Evolutionary conservation across 2,113 vertebrate species (phyloP), one percentile per base, ranked within the genome.

Genomic region (Saccopteryx leptura): DNA sequence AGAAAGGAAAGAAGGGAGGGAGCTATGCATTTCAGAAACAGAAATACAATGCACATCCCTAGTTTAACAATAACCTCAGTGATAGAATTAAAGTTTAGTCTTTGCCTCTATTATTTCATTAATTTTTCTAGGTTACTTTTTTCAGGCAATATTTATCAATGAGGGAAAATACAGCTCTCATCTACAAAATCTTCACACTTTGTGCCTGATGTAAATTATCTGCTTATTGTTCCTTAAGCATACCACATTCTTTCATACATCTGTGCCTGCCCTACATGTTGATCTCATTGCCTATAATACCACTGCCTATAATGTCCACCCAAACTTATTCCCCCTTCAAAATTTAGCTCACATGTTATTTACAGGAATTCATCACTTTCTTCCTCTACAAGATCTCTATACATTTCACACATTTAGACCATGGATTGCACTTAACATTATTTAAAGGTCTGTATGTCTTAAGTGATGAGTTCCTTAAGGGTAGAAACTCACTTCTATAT

Each of bases 321-420:
- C 39, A 78, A 90, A 68, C 5, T 82, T 72, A 71, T 65, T 83
- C 24, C 0, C 83, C 63, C 33, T 93, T 69, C 69, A 94, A 94
- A 96, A 26, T 71, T 87, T 90, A 93, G 39, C 65, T 95, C 48
- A 87, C 56, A 72, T 74, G 26, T 78, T 86, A 89, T 87, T n/a
- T 80, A 87, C 89, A 89, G 50, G 26, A 90, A 95, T 74, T 83
- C 33, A 46, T 18, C 52, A 33, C 14, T 82, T 82, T 81, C 33
- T 66, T n/a, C 54, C 52, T 81, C 68, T 90, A 5, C 19, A 89
- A 96, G 23, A 94, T 46, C 60, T 72, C 91, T 90, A 18, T 12
- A 76, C 9, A n/a, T 91, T 88, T 60, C 65, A 91, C 26, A 88
- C 15, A 61, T 63, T 60, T 75, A 80, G 15, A 85, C 28, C 18